Base-by-base conservation (phyloP, 92 coral and sea anemone species). In the Desmophyllum pertusum region DNA sequence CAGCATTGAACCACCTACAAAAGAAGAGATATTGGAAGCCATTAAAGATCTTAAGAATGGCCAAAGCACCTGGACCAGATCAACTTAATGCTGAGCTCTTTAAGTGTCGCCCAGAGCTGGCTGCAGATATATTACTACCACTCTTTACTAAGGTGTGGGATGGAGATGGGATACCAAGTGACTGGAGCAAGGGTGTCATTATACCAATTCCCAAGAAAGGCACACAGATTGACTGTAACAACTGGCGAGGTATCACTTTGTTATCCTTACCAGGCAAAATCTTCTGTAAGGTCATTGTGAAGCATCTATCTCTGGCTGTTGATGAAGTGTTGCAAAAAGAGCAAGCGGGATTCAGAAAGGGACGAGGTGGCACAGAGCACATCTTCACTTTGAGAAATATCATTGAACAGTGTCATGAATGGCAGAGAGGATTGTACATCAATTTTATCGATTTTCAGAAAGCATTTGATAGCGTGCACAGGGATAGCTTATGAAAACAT, bases 301-400 rank as follows among this genome's bases (percentile, higher is more conserved):
- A 74, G 0, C 59, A 23, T 6, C 62, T 50, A n/a, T 64, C 64
- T 11, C 11, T 31, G 25, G 29, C 79, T 1, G 79, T 74, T 29
- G 37, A 48, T 74, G 64, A 50, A 31, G 79, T 74, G 53, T 52
- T 72, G 46, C 76, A 72, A 57, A 73, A 59, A 10, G 59, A 52
- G 39, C 79, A 82, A 9, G 79, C 86, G 29, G 72, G 79, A 18
- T 82, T 50, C 39, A 48, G 70, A 23, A 30, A 23, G 19, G 83
- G 53, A 3, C 59, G 61, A 74, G 87, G 75, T 21, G 42, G 57
- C 59, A 61, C 74, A 36, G 80, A 74, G 10, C 75, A 63, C 27
- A 78, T 61, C 36, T 59, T 36, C 33, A n/a, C n/a, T n/a, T n/a
- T n/a, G n/a, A n/a, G n/a, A n/a, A n/a, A n/a, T n/a, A n/a, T n/a